Conservation (phyloP, 2,888 invertebrate species). For the Alitta virens region DNA sequence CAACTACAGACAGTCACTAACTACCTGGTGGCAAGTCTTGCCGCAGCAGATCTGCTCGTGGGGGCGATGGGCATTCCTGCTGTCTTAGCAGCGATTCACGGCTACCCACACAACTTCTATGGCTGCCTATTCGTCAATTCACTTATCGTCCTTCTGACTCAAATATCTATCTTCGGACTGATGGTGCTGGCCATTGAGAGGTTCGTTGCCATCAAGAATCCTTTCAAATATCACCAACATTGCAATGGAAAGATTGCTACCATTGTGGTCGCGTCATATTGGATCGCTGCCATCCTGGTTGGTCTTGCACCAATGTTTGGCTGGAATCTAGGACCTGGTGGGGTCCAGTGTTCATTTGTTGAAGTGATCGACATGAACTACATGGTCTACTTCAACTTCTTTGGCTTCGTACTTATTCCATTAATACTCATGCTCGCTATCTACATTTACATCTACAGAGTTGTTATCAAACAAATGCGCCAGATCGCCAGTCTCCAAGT, state of each 20-base stretch:
- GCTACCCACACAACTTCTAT: conserved; percentile 18
- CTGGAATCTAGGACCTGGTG: conserved; percentile 41
- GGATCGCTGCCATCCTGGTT: conserved; percentile 42
- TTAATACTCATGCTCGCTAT: conserved; percentile 44
- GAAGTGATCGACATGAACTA: conserved; percentile 50
- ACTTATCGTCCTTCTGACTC: conserved; percentile 48
- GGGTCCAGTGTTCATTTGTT: conserved; percentile 41
- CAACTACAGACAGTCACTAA: conserved; percentile 23
- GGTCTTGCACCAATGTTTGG: conserved; percentile 50
- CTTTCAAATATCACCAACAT: conserved; percentile 42
- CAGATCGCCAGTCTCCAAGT: conserved; percentile 37
- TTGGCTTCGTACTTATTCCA: conserved; percentile 45
- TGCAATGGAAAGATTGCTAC: conserved; percentile 38
- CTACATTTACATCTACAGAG: conserved; percentile 49
- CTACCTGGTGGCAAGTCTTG: conserved; percentile 27
- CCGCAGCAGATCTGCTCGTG: conserved; percentile 27
- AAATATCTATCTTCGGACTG: conserved; percentile 51
- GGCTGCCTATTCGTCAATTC: conserved; percentile 43
- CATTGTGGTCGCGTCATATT: conserved; percentile 34
- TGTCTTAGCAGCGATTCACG: conserved; percentile 16
- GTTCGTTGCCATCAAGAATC: conserved; percentile 49
- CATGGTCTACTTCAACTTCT: conserved; percentile 54
- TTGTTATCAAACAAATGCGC: conserved; percentile 41
- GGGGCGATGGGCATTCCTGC: conserved; percentile 29
- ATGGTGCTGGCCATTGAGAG: conserved; percentile 49